Evolutionary conservation across 1,140 invertebrate genomes (phyloP), one percentile per base, ranked within the genome.

Genomic region (Brachionus koreanus): DNA sequence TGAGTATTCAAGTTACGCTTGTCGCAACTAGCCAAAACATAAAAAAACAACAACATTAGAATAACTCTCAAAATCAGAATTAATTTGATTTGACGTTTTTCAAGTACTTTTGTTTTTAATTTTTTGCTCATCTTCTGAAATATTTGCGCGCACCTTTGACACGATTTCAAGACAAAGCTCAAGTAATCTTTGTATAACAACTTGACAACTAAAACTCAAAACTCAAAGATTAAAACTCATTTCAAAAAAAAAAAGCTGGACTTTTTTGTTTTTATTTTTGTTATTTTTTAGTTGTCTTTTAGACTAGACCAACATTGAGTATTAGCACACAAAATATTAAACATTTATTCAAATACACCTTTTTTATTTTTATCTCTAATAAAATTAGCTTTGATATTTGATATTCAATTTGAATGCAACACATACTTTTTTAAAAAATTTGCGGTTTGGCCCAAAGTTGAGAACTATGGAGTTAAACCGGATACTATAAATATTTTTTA

Each of bases 221-320:
- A 65, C 63, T 65, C 33, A n/a, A 35, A 65, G 63, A 65, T 65
- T 65, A 65, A 65, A 65, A 69, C 65, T 69, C 65, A 69, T 69
- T 37, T 69, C 65, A 69, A 69, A 69, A 69, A 19, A 57, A 57
- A 57, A 23, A 23, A 37, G 1, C 5, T 4, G 3, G 12, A 69
- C 25, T 25, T 65, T 65, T 65, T 33, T 33, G 13, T 29, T 65
- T 16, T 69, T 35, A n/a, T 16, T 33, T 52, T 57, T 57, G 16
- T 23, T 43, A 35, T 42, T 69, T 2, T 39, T 35, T 37, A 4
- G 49, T n/a, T 52, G 13, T 16, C 33, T 35, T 12, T 33, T 25
- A 13, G 12, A 29, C 29, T n/a, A n/a, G n/a, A n/a, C n/a, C n/a
- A n/a, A n/a, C n/a, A n/a, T n/a, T n/a, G n/a, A n/a, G n/a, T n/a